Evolutionary conservation across 2,888 invertebrate species (phyloP).

Genomic region (Escarpia spicata): DNA sequence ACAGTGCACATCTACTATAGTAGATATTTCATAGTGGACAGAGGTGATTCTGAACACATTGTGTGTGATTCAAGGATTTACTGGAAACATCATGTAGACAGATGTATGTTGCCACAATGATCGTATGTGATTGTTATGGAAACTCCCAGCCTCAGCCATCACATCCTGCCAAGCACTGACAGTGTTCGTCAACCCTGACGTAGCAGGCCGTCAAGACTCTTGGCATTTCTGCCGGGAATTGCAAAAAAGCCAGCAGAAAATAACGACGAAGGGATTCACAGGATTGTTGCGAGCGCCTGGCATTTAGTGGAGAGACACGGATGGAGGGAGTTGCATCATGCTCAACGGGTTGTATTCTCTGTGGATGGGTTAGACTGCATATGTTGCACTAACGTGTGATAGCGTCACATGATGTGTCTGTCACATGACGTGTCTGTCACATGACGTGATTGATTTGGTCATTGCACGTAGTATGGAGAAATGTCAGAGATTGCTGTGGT

Average conservation of each 20-base stretch:
- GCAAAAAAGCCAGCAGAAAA: slow-evolving; percentile 6
- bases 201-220: not conserved
- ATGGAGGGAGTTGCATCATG: not conserved
- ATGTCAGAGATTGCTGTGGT: not conserved
- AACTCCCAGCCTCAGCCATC: not conserved
- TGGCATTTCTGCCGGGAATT: not conserved
- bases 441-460: not conserved
- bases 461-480: not conserved
- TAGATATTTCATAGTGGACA: not conserved
- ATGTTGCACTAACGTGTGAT: not conserved
- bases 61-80: not conserved
- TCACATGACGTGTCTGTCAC: not conserved
- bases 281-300: not conserved
- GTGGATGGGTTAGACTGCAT: not conserved
- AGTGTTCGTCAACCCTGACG: not conserved
- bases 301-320: not conserved
- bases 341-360: not conserved
- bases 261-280: not conserved
- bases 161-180: too few relatives aligned
- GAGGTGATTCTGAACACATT: not conserved
- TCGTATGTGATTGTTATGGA: not conserved
- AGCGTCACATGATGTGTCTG: not conserved
- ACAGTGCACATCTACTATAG: too few relatives aligned
- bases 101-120: not conserved
- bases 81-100: not conserved